Base-by-base conservation (phyloP, 2,888 invertebrate species). In the Caenorhabditis zanzibari region DNA sequence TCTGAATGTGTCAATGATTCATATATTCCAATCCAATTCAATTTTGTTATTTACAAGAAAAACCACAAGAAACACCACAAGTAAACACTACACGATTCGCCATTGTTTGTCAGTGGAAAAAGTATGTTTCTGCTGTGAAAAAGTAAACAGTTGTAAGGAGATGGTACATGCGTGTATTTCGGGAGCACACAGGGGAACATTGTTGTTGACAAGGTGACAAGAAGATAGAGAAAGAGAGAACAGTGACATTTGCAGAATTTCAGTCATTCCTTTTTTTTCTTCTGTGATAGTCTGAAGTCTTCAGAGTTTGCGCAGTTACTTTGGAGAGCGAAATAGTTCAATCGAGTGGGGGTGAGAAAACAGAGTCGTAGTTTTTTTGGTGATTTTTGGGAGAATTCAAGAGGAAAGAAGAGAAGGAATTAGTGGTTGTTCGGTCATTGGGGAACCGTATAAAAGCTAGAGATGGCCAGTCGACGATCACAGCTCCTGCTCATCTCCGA, bases 221-320 rank as follows among this genome's bases (percentile, higher is more conserved):
- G 61, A 61, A 41, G 19, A 63, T 26, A 54, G 73, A 63, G 63
- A 47, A 63, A 22, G 44, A 56, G 19, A 56, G 28, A 22, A 49
- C 22, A 58, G 10, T 32, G 58, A 22, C 9, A 68, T 38, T 68
- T 54, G 54, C 68, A 54, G 68, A 68, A 22, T 68, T 68, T 68
- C 68, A 71, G 54, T 54, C 54, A 24, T 54, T 54, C 54, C 24
- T 47, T 14, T 1, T 44, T 10, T 26, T 7, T 41, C 24, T n/a
- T 38, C 7, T n/a, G n/a, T n/a, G n/a, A n/a, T n/a, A n/a, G n/a
- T n/a, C n/a, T n/a, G n/a, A n/a, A n/a, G n/a, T 26, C 71, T 56
- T 76, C 68, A 28, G 24, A 76, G 76, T 77, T 69, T 77, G 77
- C 61, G 38, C 77, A 63, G 41, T 69, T 59, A 76, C 76, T 76